Evolutionary conservation across 2,113 vertebrate genomes (phyloP).

Genomic region (Siphamia tubifer): DNA sequence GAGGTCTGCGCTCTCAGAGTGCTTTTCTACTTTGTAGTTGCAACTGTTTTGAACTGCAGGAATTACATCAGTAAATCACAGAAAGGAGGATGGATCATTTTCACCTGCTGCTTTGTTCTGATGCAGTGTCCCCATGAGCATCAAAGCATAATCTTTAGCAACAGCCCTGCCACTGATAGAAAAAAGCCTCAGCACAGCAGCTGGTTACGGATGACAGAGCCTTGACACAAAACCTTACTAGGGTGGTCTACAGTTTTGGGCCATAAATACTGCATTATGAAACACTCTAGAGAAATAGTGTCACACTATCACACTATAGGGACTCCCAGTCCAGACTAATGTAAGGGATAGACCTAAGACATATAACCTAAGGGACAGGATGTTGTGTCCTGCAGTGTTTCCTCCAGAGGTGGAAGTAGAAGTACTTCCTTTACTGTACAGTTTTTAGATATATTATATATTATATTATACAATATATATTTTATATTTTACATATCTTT

Average conservation of each 20-base stretch:
- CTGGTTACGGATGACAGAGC: constrained; percentile 23
- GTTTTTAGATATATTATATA: too few species aligned
- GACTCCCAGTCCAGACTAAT: neutral
- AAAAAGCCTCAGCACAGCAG: constrained; percentile 7
- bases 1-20: too few species aligned
- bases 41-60: constrained; percentile 14
- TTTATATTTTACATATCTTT: too few species aligned
- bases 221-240: constrained; percentile 11
- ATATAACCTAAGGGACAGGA: neutral
- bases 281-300: neutral
- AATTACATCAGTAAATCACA: constrained; percentile 37
- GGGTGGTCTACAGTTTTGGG: constrained; percentile 15
- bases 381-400: neutral
- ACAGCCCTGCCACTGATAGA: neutral
- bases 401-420: too few species aligned
- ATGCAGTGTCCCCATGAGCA: constrained; percentile 30
- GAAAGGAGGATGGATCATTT: constrained; percentile 47
- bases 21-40: too few species aligned
- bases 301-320: neutral
- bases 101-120: constrained; percentile 43
- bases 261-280: constrained; percentile 7
- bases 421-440: too few species aligned
- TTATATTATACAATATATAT: too few species aligned
- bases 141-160: constrained; percentile 21
- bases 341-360: neutral